Evolutionary conservation across 1,140 invertebrate species (phyloP), one percentile per base, ranked within the genome.

Genomic region (Orchestia grillus): DNA sequence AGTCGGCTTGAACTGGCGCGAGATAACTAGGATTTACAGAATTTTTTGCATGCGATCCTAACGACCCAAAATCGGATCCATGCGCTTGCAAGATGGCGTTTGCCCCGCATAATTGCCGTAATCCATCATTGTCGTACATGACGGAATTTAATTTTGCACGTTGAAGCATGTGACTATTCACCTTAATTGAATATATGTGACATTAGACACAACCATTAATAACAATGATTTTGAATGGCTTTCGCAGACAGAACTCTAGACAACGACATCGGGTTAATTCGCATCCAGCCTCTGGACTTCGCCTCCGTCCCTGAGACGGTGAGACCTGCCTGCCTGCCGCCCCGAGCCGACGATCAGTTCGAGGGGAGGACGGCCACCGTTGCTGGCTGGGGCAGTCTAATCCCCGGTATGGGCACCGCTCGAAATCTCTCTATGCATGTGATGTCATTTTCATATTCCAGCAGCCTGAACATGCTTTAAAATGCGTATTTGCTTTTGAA

Each of bases 201-300:
- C 28, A 77, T 77, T 77, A 77, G 28, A 36, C 36, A 28, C 62
- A 8, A 3, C 62, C 1, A 77, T 77, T 3, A 77, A 23, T 77
- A 77, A 28, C 62, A 77, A 23, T 36, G 28, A 77, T 77, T 77
- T 15, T 3, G 36, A 36, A 36, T 36, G 3, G 1, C 36, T 77
- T 36, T 77, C 28, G 11, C 92, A 94, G 92, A 94, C 44, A 94
- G 44, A 45, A 94, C 92, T 6, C 92, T 94, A 44, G 92, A 94
- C 92, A 94, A 94, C 36, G 92, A 94, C 44, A 94, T 94, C 92
- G 92, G 41, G 4, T 44, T 94, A 6, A 94, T 94, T 44, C 43
- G 92, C 43, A 94, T 94, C 92, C 92, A 40, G 92, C 92, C 92
- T 45, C 44, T 94, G 92, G 43, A 94, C 19, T 47, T 94, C 23